A percentile compares a stretch with the other conserved stretches of the same genome.
Evolutionary conservation across 2,888 invertebrate genomes (phyloP).

Genomic region (Gryllus longicercus): DNA sequence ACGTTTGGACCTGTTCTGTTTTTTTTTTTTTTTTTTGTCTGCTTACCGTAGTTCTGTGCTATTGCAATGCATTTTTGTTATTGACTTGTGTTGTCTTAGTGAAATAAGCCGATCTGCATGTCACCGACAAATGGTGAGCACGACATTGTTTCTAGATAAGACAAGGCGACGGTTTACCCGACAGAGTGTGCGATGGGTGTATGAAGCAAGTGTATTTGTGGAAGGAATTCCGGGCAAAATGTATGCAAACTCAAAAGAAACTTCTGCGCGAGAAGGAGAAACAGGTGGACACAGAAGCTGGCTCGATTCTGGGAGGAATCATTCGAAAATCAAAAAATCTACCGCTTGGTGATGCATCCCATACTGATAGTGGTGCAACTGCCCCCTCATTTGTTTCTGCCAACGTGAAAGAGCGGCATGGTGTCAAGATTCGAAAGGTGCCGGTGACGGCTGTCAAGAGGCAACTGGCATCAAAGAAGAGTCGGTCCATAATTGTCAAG

Average conservation of each 20-base stretch:
- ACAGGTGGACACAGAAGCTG: too few relatives aligned
- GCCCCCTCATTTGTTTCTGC: too few relatives aligned
- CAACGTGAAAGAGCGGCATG: too few relatives aligned
- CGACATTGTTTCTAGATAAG: constrained; percentile 22
- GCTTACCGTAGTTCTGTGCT: not conserved
- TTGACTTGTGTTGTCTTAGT: not conserved
- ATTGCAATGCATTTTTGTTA: not conserved
- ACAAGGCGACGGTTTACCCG: constrained; percentile 29
- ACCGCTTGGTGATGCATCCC: too few relatives aligned
- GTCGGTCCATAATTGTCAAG: too few relatives aligned
- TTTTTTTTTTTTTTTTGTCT: not conserved
- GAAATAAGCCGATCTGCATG: not conserved
- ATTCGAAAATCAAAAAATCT: too few relatives aligned
- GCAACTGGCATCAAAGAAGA: too few relatives aligned
- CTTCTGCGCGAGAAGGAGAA: not conserved
- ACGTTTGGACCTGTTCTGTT: not conserved
- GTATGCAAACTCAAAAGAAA: constrained; percentile 25
- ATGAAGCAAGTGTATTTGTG: constrained; percentile 24
- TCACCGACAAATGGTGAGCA: not conserved
- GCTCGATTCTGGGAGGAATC: too few relatives aligned
- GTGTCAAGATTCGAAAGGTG: too few relatives aligned
- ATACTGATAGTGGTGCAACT: too few relatives aligned
- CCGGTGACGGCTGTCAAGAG: too few relatives aligned
- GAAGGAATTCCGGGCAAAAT: constrained; percentile 25
- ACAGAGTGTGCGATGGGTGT: constrained; percentile 32